Base-by-base conservation (phyloP, 2,888 invertebrate species). In the Alviniconcha strummeri region DNA sequence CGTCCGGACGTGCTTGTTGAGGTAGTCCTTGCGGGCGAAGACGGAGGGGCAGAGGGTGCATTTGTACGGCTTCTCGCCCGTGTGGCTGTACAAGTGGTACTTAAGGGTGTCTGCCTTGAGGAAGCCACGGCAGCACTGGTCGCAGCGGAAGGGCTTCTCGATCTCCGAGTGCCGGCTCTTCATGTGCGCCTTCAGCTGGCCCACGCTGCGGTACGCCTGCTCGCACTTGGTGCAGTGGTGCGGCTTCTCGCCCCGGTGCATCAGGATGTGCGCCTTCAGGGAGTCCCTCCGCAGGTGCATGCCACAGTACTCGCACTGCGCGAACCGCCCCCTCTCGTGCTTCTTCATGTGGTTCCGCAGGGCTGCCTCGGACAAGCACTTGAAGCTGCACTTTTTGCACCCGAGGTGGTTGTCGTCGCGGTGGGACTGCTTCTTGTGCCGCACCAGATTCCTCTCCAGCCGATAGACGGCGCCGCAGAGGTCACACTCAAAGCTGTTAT, bases 11-110 rank as follows among this genome's bases (percentile, higher is more conserved):
- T 77, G 77, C 5, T 56, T 56, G 8, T 56, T 56, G 9, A 77
- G 77, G 57, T 77, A 77, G 11, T 56, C 56, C 77, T 77, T 77
- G 57, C 77, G 77, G n/a, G 77, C 77, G 19, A 77, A 77, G 3
- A 56, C 77, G 9, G 77, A 77, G 19, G 77, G 77, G 19, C 77
- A 77, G 77, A 56, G 19, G 6, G 77, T 77, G 57, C 77, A 77
- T 6, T 77, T 77, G 77, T 56, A 77, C 9, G 77, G 77, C 19
- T 56, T 77, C 57, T 77, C 77, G 4, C 52, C n/a, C 4, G 77
- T 56, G 77, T 77, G 77, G 11, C 77, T 56, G 4, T 56, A n/a
- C 77, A 56, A 19, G 19, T 77, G 77, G 19, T 57, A 56, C 56
- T 19, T 57, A 19, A 77, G 77, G 19, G 77, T 56, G 3, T 56